A percentile compares a stretch with the other conserved stretches of the same genome.
These are phyloP conservation scores for Laodelphax striatellus DNA, from an alignment of 1,140 invertebrate species.

Conservation along the genomic window DNA sequence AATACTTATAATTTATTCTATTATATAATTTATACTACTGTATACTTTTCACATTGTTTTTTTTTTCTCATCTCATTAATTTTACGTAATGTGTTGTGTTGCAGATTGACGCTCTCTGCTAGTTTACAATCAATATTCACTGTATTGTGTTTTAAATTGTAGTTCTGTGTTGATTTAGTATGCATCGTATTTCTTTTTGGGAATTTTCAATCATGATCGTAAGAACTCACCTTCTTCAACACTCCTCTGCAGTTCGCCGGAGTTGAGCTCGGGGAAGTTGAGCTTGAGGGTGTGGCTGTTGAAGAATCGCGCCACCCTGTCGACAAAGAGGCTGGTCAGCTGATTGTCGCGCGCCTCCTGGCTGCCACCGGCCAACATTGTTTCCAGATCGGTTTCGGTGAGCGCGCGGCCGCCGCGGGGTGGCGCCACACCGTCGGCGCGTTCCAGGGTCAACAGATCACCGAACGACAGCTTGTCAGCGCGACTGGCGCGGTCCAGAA, in stretches of 20 bases:
- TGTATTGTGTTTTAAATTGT: too few relatives aligned
- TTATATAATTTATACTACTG: too few relatives aligned
- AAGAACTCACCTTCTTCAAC: slow-evolving; percentile 55
- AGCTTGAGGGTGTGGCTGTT: slow-evolving; percentile 62
- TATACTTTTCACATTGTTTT: too few relatives aligned
- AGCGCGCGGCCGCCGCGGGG: slow-evolving; percentile 29
- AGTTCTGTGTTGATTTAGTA: too few relatives aligned
- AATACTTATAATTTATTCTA: too few relatives aligned
- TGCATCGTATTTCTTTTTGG: too few relatives aligned
- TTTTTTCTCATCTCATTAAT: too few relatives aligned
- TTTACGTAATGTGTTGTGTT: too few relatives aligned
- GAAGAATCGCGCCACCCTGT: slow-evolving; percentile 53
- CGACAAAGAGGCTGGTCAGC: slow-evolving; percentile 54
- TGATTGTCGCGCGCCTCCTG: slow-evolving; percentile 47
- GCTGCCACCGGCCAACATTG: slow-evolving; percentile 43
- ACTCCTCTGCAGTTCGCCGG: slow-evolving; percentile 50
- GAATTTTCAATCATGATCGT: too few relatives aligned
- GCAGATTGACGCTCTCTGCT: too few relatives aligned
- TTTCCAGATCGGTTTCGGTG: slow-evolving; percentile 52
- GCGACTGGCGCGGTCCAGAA: slow-evolving; percentile 44
- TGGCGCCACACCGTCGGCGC: slow-evolving; percentile 52
- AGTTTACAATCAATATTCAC: too few relatives aligned
- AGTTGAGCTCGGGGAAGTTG: slow-evolving; percentile 53
- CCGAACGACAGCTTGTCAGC: slow-evolving; percentile 16
- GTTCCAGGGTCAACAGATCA: slow-evolving; percentile 48